Conservation (phyloP, 2,113 vertebrate genomes). For the Fukomys damarensis region DNA sequence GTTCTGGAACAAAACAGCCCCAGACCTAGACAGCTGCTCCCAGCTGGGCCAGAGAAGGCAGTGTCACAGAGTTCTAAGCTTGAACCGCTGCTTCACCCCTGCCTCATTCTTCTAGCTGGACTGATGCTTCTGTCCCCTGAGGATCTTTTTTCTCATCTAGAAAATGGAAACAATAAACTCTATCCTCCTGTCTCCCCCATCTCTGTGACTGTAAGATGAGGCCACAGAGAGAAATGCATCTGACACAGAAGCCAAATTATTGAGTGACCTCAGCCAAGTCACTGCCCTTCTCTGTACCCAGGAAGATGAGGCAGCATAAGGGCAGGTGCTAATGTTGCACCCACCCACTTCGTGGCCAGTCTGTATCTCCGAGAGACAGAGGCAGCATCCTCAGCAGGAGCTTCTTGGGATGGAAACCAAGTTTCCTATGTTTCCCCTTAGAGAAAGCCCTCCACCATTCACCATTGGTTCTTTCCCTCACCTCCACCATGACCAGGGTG, state of each 20-base stretch:
- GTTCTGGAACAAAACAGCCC: not conserved
- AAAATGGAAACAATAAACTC: not conserved
- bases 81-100: not conserved
- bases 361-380: not conserved
- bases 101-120: not conserved
- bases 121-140: not conserved
- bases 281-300: not conserved
- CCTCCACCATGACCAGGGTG: not conserved
- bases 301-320: not conserved
- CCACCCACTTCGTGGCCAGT: rapidly evolving
- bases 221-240: not conserved
- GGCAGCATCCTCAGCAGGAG: not conserved
- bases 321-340: not conserved
- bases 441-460: not conserved
- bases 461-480: not conserved
- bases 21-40: not conserved
- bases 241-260: not conserved
- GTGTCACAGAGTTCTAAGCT: rapidly evolving
- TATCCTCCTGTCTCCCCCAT: not conserved
- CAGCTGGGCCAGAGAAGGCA: not conserved
- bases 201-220: not conserved
- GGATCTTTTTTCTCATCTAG: not conserved
- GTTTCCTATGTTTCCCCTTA: not conserved
- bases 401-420: not conserved
- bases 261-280: not conserved